phyloP scores from a whole-genome alignment of 2,797 vertebrate species.

The Mormyrus proboscirostris region DNA sequence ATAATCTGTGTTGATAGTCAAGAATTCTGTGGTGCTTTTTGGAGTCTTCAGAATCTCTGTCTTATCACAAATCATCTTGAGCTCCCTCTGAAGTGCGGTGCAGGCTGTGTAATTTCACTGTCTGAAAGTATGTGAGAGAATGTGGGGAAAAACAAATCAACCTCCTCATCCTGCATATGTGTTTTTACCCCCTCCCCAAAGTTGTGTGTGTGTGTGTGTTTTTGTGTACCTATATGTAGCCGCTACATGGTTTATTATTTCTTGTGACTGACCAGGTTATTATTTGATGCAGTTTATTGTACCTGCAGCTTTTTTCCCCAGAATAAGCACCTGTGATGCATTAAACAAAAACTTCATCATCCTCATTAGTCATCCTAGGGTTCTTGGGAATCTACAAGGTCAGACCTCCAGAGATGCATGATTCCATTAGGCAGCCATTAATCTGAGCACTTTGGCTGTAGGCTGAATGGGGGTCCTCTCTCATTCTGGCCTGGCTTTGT shows the following conservation, averaged over 20 bases:
- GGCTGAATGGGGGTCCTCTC: slow-evolving; percentile 52
- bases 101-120: slow-evolving; percentile 22
- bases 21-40: slow-evolving; percentile 25
- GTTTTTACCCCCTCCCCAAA: neutral
- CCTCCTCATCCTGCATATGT: neutral
- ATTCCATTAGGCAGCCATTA: slow-evolving; percentile 46
- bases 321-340: slow-evolving; percentile 37
- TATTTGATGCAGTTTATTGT: neutral
- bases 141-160: neutral
- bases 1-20: slow-evolving; percentile 34
- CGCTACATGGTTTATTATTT: neutral
- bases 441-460: slow-evolving; percentile 38
- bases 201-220: neutral
- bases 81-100: slow-evolving; percentile 31
- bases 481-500: slow-evolving; percentile 55
- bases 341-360: slow-evolving; percentile 28
- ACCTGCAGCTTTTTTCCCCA: slow-evolving; percentile 20
- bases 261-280: neutral
- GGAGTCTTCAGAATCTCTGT: slow-evolving; percentile 16
- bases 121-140: slow-evolving; percentile 22
- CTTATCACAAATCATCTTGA: slow-evolving; percentile 31
- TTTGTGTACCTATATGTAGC: neutral
- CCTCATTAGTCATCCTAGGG: slow-evolving; percentile 31
- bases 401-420: slow-evolving; percentile 39
- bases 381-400: slow-evolving; percentile 30